These are phyloP conservation scores for Caenorhabditis inopinata DNA, from an alignment of 1,140 invertebrate species.

Conservation along the genomic window DNA sequence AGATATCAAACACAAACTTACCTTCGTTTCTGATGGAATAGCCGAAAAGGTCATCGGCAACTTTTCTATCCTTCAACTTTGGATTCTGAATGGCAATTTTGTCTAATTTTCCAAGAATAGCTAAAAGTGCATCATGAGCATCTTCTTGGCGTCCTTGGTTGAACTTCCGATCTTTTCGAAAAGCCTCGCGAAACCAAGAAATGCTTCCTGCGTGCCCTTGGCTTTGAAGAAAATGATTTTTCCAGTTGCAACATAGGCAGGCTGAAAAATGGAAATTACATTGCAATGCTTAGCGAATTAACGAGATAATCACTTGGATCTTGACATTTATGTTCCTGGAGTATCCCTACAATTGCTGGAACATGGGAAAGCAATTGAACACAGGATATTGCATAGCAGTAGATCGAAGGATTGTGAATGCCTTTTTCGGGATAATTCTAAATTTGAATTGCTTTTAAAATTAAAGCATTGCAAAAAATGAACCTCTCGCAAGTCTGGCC, in stretches of 20 bases:
- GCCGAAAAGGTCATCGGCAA: neutral
- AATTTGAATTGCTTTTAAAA: neutral
- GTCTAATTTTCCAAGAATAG: neutral
- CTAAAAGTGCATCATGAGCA: neutral
- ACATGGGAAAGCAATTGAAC: conserved; percentile 11
- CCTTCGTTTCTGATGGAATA: neutral
- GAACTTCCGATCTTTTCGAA: neutral
- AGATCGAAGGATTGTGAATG: neutral
- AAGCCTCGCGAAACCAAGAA: neutral
- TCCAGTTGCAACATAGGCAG: neutral
- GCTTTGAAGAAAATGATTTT: neutral
- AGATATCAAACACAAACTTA: too few relatives aligned
- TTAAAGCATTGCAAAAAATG: too few relatives aligned
- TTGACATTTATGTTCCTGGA: neutral
- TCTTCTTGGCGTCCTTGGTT: neutral
- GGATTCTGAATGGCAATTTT: neutral
- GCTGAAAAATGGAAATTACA: neutral
- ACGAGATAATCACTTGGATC: neutral
- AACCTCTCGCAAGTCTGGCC: neutral
- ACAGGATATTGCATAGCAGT: neutral
- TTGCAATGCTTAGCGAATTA: neutral
- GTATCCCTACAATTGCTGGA: neutral
- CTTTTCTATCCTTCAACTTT: neutral
- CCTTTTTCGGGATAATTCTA: conserved; percentile 1
- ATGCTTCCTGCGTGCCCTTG: neutral